phyloP scores from a whole-genome alignment of 2,113 vertebrate genomes.

The Conger conger region DNA sequence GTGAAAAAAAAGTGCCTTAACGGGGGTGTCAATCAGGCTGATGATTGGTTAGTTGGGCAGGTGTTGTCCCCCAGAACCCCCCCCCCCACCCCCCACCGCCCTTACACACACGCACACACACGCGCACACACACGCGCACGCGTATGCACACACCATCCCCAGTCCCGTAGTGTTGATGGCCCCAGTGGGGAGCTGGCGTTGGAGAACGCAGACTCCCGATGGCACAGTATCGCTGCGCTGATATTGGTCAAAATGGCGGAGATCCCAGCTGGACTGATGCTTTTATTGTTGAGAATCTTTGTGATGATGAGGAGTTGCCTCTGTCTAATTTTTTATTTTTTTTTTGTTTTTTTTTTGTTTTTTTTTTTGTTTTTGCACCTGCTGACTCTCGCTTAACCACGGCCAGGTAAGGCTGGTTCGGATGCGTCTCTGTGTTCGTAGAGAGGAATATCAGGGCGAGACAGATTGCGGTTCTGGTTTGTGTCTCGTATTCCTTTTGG shows the following conservation, averaged over 20 bases:
- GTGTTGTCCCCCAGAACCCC: not conserved
- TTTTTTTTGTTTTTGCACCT: not conserved
- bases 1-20: conserved; percentile 68
- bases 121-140: too few relatives aligned
- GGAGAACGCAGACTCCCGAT: conserved; percentile 6
- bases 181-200: conserved; percentile 32
- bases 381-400: not conserved
- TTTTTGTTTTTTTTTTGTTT: not conserved
- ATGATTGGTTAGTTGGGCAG: not conserved
- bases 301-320: not conserved
- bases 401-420: not conserved
- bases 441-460: not conserved
- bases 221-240: conserved; percentile 45
- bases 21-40: conserved; percentile 5
- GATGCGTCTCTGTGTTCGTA: not conserved
- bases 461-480: not conserved
- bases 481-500: not conserved
- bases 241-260: conserved; percentile 43
- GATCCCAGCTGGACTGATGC: conserved; percentile 70
- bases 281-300: conserved; percentile 43
- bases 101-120: too few relatives aligned
- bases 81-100: too few relatives aligned
- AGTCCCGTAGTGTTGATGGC: not conserved
- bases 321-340: not conserved
- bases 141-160: too few relatives aligned